Conservation (phyloP, 92 coral and sea anemone species). For the Paramuricea clavata region DNA sequence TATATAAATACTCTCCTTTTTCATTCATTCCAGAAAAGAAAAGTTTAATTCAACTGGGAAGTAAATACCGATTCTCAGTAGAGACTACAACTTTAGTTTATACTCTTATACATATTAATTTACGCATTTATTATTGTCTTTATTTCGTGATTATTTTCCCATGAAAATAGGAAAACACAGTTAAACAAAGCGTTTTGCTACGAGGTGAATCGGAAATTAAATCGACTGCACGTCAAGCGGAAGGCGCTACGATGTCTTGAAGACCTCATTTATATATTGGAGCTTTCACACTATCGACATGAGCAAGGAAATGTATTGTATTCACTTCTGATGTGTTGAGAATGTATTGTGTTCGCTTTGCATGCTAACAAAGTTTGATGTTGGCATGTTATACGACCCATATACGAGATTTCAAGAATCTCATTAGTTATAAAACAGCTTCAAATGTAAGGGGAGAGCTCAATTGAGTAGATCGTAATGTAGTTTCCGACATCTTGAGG, state of each 20-base stretch:
- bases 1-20: no score
- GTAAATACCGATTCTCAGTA: no score
- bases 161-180: slow-evolving; percentile 5
- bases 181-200: slow-evolving; percentile 24
- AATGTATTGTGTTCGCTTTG: slow-evolving; percentile 2
- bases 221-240: slow-evolving; percentile 22
- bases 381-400: neutral
- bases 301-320: neutral
- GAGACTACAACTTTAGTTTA: no score
- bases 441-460: neutral
- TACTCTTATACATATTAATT: no score
- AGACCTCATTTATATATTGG: slow-evolving; percentile 11
- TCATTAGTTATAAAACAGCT: neutral
- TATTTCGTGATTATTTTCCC: neutral
- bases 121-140: neutral
- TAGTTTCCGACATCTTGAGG: slow-evolving; percentile 13
- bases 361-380: neutral
- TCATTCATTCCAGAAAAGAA: no score
- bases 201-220: slow-evolving; percentile 40
- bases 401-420: neutral
- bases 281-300: neutral
- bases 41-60: no score
- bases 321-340: neutral
- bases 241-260: slow-evolving; percentile 7
- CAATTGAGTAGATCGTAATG: neutral